Percentiles rank a stretch among this genome's conserved stretches.
These are phyloP conservation scores for Popillia japonica DNA, from an alignment of 1,140 invertebrate genomes.

Conservation along the genomic window DNA sequence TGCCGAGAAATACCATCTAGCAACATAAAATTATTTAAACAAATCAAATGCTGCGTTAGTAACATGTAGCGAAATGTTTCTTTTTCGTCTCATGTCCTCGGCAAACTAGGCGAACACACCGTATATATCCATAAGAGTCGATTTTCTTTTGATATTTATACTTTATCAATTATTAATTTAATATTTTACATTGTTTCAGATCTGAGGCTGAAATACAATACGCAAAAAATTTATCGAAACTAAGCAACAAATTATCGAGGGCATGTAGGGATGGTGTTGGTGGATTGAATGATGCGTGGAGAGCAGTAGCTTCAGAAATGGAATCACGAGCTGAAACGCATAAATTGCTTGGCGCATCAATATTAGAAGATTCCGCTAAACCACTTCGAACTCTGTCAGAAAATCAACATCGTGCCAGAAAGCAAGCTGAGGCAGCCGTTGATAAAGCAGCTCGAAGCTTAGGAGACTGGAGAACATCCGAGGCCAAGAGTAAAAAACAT, in stretches of 20 bases:
- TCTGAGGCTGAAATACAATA: constrained; percentile 90
- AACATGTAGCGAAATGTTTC: too few species aligned
- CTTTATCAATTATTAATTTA: too few species aligned
- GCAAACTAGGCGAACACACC: too few species aligned
- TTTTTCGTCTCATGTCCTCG: too few species aligned
- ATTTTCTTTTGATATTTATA: too few species aligned
- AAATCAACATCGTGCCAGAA: constrained; percentile 78
- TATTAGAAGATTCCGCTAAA: constrained; percentile 89
- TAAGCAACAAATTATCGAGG: constrained; percentile 85
- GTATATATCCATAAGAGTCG: too few species aligned
- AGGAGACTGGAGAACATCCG: constrained; percentile 83
- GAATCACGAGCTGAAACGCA: constrained; percentile 89
- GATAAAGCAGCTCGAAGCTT: constrained; percentile 86
- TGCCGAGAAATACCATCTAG: too few species aligned
- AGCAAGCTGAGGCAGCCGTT: constrained; percentile 78
- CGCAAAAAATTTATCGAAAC: constrained; percentile 87
- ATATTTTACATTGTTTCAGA: constrained; percentile 63
- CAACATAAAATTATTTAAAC: too few species aligned
- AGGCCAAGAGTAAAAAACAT: constrained; percentile 86
- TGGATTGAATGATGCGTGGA: constrained; percentile 88
- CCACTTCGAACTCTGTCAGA: constrained; percentile 79
- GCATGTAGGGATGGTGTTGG: constrained; percentile 81
- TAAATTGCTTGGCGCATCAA: constrained; percentile 71
- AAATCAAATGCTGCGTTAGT: too few species aligned
- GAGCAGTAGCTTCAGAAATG: constrained; percentile 87